phyloP scores from a whole-genome alignment of 1,140 invertebrate species.

The Atta cephalotes region DNA sequence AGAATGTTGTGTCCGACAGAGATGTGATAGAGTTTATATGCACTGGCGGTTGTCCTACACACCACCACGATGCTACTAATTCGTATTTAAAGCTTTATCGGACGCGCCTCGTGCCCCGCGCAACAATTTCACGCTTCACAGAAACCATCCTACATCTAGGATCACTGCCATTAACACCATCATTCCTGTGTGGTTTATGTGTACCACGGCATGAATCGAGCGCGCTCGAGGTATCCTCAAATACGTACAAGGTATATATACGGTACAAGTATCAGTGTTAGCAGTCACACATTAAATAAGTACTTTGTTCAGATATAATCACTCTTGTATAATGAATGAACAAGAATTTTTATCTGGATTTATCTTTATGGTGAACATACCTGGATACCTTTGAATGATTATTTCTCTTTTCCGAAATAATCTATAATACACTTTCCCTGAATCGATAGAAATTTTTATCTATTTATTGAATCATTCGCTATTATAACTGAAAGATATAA shows the following conservation, averaged over 20 bases:
- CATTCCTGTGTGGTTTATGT: constrained; percentile 45
- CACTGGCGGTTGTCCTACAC: constrained; percentile 49
- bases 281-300: constrained; percentile 54
- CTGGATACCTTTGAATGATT: constrained; percentile 6
- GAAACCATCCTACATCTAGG: constrained; percentile 73
- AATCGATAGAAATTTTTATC: background rate
- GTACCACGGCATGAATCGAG: constrained; percentile 38
- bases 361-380: constrained; percentile 19
- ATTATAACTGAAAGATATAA: background rate
- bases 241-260: constrained; percentile 1
- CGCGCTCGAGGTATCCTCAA: constrained; percentile 38
- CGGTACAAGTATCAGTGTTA: constrained; percentile 11
- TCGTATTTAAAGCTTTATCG: constrained; percentile 85
- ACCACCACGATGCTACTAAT: constrained; percentile 79
- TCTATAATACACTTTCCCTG: background rate
- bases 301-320: constrained; percentile 9
- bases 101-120: constrained; percentile 76
- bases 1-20: background rate
- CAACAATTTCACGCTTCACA: constrained; percentile 84
- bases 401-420: background rate
- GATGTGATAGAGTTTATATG: background rate
- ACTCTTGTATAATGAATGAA: constrained; percentile 58
- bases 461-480: background rate
- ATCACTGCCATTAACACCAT: constrained; percentile 16
- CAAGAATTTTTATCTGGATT: constrained; percentile 32